These are phyloP conservation scores for Aphodius granarius DNA, from an alignment of 2,888 invertebrate species.

Conservation along the genomic window DNA sequence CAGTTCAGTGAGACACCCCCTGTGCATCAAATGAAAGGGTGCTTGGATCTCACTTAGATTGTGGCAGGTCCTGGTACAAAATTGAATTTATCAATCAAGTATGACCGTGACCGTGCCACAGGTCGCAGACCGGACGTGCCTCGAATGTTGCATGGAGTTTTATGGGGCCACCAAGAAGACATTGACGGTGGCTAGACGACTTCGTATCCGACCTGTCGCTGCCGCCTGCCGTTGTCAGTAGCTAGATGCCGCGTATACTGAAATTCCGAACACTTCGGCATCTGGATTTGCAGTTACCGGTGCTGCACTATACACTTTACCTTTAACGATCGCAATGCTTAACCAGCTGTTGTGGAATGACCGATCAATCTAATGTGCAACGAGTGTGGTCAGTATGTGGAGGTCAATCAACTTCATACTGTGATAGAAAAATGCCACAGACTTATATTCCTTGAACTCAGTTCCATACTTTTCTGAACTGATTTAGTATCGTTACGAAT, in stretches of 20 bases:
- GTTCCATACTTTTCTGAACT: too few species aligned
- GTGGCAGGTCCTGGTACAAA: constrained; percentile 36
- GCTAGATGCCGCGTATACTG: constrained; percentile 12
- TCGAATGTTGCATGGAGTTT: constrained; percentile 24
- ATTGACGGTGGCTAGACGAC: constrained; percentile 21
- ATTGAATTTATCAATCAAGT: constrained; percentile 41
- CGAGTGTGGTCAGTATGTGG: too few species aligned
- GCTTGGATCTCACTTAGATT: too few species aligned
- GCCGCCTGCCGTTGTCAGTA: constrained; percentile 21
- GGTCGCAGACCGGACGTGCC: constrained; percentile 35
- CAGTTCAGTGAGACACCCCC: too few species aligned
- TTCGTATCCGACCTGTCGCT: not conserved
- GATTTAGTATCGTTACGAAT: too few species aligned
- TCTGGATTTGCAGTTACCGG: not conserved
- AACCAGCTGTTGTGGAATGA: too few species aligned
- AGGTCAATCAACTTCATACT: too few species aligned
- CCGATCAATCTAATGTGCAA: too few species aligned
- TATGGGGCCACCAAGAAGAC: not conserved
- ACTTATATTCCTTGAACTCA: too few species aligned
- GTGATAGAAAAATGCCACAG: too few species aligned
- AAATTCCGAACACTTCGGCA: constrained; percentile 31
- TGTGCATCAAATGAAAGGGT: too few species aligned
- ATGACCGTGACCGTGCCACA: constrained; percentile 37
- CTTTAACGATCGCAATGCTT: not conserved
- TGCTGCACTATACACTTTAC: not conserved